phyloP scores from a whole-genome alignment of 1,140 invertebrate genomes.

The Neelides sp. region DNA sequence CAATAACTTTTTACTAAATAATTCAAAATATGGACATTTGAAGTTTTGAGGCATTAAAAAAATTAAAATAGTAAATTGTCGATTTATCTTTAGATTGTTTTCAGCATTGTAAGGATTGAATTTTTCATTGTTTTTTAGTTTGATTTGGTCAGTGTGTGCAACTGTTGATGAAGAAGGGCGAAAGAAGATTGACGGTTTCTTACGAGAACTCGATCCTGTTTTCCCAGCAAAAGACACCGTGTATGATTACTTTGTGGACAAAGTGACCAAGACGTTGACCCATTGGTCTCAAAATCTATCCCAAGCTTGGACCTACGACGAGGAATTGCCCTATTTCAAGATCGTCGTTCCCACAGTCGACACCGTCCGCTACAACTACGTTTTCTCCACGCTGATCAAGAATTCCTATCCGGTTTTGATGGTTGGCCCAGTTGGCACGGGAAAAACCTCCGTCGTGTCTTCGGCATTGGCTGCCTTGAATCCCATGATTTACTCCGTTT shows the following conservation, averaged over 20 bases:
- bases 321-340: conserved; percentile 63
- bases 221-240: conserved; percentile 72
- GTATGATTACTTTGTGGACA: conserved; percentile 74
- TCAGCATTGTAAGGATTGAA: not conserved
- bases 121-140: conserved; percentile 35
- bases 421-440: conserved; percentile 64
- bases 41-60: not conserved
- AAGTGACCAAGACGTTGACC: conserved; percentile 49
- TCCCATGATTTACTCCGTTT: conserved; percentile 46
- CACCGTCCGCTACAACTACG: conserved; percentile 61
- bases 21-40: conserved; percentile 2
- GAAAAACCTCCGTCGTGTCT: conserved; percentile 63
- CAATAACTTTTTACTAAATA: no score
- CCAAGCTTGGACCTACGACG: conserved; percentile 53
- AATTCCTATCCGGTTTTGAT: conserved; percentile 55
- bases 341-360: conserved; percentile 72
- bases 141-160: conserved; percentile 71
- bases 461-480: conserved; percentile 51
- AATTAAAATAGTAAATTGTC: conserved; percentile 9
- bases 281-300: conserved; percentile 65
- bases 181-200: conserved; percentile 60
- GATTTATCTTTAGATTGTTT: conserved; percentile 13
- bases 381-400: conserved; percentile 49
- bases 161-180: conserved; percentile 67
- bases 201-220: conserved; percentile 65